Base-by-base conservation (phyloP, 2,888 invertebrate species). In the Troides aeacus region DNA sequence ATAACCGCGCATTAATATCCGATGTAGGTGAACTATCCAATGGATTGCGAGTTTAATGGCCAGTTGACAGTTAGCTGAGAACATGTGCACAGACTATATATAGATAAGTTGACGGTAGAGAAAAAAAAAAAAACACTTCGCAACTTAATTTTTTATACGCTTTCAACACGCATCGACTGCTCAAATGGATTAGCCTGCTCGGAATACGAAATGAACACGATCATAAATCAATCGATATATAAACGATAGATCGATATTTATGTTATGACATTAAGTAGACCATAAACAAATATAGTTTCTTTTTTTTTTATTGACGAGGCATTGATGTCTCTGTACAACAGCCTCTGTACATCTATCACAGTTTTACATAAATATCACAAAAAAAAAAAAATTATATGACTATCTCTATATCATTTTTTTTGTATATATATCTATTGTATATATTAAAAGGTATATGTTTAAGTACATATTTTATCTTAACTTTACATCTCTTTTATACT, bases 21-120 rank as follows among this genome's bases (percentile, higher is more conserved):
- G 68, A 66, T 68, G 46, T 71, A 70, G 66, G 69, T 69, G 59
- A 70, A 70, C 57, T 64, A 62, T 69, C 61, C 57, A 64, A 23
- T 67, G 58, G 67, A 65, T 68, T 68, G 66, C 66, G 61, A 67
- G 62, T 64, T 58, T 65, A 70, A 71, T 68, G 62, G 36, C 50
- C 58, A 46, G 66, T 66, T 69, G 69, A 69, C 69, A 69, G 69
- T 65, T 65, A 7, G 56, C 30, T 62, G 58, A 62, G 53, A 68
- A 68, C 68, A 69, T 69, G 69, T 62, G 66, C 65, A 62, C 23
- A 58, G 62, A 62, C 65, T 62, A 66, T 62, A 69, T 69, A 66
- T 69, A 66, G 65, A 57, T 58, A 46, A 64, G 61, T 61, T 39
- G 62, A 30, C 23, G 62, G 39, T 62, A 69, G 46, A 46, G 21